These are phyloP conservation scores for Sisyra terminalis DNA, from an alignment of 2,888 invertebrate genomes.

Conservation along the genomic window DNA sequence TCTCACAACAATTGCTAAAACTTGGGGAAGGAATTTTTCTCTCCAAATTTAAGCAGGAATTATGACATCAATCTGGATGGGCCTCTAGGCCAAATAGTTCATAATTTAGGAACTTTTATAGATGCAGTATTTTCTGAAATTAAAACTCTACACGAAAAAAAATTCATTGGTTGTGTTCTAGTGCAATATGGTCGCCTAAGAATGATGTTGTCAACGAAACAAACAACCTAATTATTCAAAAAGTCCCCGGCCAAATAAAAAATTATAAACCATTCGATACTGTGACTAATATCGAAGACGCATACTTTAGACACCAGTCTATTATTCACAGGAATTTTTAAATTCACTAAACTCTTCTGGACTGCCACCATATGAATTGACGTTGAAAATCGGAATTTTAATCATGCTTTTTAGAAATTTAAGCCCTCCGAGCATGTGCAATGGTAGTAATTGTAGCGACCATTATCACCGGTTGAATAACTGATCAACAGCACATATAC, in stretches of 20 bases:
- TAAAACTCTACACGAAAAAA: not conserved
- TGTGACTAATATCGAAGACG: no score
- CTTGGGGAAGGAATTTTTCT: not conserved
- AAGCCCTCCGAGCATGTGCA: slow-evolving; percentile 1
- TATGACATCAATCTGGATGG: not conserved
- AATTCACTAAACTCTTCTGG: no score
- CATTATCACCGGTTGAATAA: not conserved
- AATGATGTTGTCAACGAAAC: not conserved
- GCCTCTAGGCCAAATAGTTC: no score
- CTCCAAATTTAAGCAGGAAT: not conserved
- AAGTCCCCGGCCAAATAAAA: not conserved
- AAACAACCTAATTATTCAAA: no score
- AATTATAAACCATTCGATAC: slow-evolving; percentile 13
- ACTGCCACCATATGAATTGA: no score
- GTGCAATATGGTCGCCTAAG: not conserved
- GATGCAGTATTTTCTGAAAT: not conserved
- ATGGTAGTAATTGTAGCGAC: slow-evolving; percentile 1
- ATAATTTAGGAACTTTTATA: not conserved
- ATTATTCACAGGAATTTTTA: slow-evolving; percentile 12
- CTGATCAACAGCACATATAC: not conserved
- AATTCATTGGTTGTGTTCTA: not conserved
- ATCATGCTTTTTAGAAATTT: no score
- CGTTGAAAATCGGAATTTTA: no score
- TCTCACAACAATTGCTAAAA: not conserved
- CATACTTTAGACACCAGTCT: slow-evolving; percentile 13